Conservation (phyloP, 2,888 invertebrate species). For the Stegana nigrithorax region DNA sequence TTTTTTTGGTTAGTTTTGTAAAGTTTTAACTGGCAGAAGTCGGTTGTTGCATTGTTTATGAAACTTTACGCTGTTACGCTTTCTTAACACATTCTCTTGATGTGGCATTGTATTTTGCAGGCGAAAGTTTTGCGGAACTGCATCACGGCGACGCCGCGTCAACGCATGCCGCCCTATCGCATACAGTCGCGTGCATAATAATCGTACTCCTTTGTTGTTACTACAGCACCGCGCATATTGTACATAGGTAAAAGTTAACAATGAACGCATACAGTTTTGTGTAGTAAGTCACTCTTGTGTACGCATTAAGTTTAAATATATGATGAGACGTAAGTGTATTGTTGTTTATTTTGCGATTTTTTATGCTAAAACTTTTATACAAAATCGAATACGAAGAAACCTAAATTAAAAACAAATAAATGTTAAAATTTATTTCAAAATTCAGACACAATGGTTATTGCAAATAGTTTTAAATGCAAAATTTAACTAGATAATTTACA, state of each 20-base stretch:
- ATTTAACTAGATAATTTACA: too few species aligned
- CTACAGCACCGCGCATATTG: slow-evolving; percentile 40
- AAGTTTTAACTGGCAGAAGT: too few species aligned
- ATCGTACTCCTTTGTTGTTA: slow-evolving; percentile 41
- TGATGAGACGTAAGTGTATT: slow-evolving; percentile 2
- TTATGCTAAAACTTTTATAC: slow-evolving; percentile 29
- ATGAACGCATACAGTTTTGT: background rate
- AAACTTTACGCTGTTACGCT: background rate
- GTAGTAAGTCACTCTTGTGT: background rate
- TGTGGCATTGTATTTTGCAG: slow-evolving; percentile 54
- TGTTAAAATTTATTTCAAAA: background rate
- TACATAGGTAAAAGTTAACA: slow-evolving; percentile 53
- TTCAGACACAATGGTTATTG: background rate
- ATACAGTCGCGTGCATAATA: slow-evolving; percentile 47
- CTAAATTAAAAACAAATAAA: slow-evolving; percentile 18
- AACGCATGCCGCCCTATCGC: slow-evolving; percentile 36
- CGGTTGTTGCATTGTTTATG: slow-evolving; percentile 15
- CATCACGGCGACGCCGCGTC: slow-evolving; percentile 70
- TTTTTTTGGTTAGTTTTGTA: slow-evolving; percentile 2
- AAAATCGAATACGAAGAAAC: too few species aligned
- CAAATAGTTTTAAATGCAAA: slow-evolving; percentile 15
- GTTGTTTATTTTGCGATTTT: slow-evolving; percentile 12
- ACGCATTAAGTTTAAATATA: background rate
- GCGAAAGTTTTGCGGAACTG: slow-evolving; percentile 74
- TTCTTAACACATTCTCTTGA: slow-evolving; percentile 18